phyloP scores from a whole-genome alignment of 2,797 vertebrate species.

The Thalassophryne amazonica region DNA sequence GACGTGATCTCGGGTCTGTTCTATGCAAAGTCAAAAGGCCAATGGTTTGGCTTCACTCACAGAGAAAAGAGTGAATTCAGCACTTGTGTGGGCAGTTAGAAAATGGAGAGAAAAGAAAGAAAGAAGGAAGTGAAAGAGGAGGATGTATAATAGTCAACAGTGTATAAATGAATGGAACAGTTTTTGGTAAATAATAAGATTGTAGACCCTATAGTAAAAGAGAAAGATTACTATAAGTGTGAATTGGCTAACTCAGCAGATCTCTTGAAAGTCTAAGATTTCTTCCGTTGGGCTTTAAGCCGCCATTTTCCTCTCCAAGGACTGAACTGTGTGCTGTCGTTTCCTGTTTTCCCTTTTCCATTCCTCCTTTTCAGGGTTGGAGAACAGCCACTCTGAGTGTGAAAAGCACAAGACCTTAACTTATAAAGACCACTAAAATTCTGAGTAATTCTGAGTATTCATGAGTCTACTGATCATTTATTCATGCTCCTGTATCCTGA shows the following conservation, averaged over 20 bases:
- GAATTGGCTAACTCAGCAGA: conserved; percentile 7
- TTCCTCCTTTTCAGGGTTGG: conserved; percentile 37
- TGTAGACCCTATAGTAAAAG: too few relatives aligned
- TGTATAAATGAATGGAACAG: too few relatives aligned
- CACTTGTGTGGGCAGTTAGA: conserved; percentile 35
- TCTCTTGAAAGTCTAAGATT: conserved; percentile 8
- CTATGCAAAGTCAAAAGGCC: conserved; percentile 32
- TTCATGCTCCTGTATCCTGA: too few relatives aligned
- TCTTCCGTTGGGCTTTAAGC: conserved; percentile 29
- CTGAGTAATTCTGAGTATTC: not conserved
- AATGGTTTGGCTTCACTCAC: conserved; percentile 30
- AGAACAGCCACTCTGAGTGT: conserved; percentile 33
- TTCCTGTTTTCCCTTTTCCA: conserved; percentile 74
- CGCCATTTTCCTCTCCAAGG: conserved; percentile 30
- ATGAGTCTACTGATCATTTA: too few relatives aligned
- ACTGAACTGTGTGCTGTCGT: conserved; percentile 37
- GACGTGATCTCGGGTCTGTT: conserved; percentile 19
- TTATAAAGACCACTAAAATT: conserved; percentile 41
- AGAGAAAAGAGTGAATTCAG: conserved; percentile 32
- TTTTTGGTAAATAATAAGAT: too few relatives aligned
- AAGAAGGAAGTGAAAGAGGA: conserved; percentile 7
- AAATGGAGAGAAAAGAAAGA: conserved; percentile 7
- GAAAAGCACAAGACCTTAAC: conserved; percentile 14
- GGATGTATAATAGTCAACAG: too few relatives aligned
- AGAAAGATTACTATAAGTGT: too few relatives aligned